phyloP scores from a whole-genome alignment of 2,113 vertebrate genomes.

The Psilopsiagon aymara region DNA sequence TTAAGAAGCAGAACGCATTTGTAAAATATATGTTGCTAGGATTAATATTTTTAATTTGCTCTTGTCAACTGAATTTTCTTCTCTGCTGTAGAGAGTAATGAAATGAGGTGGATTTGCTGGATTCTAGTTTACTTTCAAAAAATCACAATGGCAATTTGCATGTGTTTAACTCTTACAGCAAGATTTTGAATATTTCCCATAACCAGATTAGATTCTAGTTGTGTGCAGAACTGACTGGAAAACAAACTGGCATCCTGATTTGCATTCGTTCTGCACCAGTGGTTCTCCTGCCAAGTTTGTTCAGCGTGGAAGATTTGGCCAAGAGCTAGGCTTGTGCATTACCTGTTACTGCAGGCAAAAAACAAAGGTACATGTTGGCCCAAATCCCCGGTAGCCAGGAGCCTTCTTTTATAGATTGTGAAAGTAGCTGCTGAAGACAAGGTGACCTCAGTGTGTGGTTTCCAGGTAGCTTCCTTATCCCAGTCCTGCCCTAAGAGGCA shows the following conservation, averaged over 20 bases:
- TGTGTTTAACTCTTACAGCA: slow-evolving; percentile 1
- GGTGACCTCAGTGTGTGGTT: neutral
- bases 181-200: slow-evolving; percentile 23
- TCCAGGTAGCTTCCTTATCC: neutral
- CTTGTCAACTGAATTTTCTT: slow-evolving; percentile 14
- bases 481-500: neutral
- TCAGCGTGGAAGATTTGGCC: neutral
- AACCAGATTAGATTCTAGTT: slow-evolving; percentile 52
- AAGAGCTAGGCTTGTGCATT: slow-evolving; percentile 10
- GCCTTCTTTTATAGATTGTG: neutral
- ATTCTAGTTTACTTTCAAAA: neutral
- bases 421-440: neutral
- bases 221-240: slow-evolving; percentile 27
- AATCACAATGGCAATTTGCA: slow-evolving; percentile 15
- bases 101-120: neutral
- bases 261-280: slow-evolving; percentile 49
- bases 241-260: slow-evolving; percentile 29
- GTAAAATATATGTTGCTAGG: neutral
- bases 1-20: neutral
- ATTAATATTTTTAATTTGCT: slow-evolving; percentile 44
- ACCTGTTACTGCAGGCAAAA: slow-evolving; percentile 44
- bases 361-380: neutral
- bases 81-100: neutral
- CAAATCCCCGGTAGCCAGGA: neutral
- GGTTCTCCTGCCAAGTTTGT: slow-evolving; percentile 14